These are phyloP conservation scores for Apodemus speciosus DNA, from an alignment of 2,113 vertebrate genomes.

Conservation along the genomic window DNA sequence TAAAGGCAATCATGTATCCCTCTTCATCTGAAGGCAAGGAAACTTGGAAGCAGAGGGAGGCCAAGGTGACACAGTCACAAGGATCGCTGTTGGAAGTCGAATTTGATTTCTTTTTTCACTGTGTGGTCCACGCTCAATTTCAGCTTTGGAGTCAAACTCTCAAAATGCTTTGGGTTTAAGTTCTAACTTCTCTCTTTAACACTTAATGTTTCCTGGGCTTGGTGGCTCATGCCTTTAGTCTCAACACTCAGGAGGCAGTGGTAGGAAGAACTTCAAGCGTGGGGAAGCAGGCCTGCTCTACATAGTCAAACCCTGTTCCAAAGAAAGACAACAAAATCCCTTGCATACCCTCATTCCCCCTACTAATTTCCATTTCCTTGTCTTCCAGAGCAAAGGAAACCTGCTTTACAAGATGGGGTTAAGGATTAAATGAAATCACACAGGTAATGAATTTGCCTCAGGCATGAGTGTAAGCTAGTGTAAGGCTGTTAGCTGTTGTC, in stretches of 20 bases:
- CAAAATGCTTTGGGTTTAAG: neutral
- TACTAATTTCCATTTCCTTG: neutral
- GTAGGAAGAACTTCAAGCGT: neutral
- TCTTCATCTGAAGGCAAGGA: neutral
- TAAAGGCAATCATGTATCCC: neutral
- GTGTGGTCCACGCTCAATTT: neutral
- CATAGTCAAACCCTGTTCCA: neutral
- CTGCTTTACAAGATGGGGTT: neutral
- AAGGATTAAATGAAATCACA: neutral
- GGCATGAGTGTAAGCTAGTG: neutral
- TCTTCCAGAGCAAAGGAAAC: neutral
- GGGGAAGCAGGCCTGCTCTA: neutral
- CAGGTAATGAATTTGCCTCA: neutral
- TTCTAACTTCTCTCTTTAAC: neutral
- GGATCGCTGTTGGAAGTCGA: neutral
- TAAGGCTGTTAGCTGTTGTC: neutral
- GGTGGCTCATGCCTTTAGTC: neutral
- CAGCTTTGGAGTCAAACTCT: neutral
- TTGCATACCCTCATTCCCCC: neutral
- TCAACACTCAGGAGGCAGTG: neutral
- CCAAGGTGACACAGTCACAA: neutral
- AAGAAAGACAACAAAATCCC: neutral
- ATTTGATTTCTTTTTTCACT: neutral
- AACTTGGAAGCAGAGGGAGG: neutral
- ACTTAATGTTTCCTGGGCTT: neutral